Evolutionary conservation across 2,888 invertebrate species (phyloP).

Genomic region (Clanis bilineata): DNA sequence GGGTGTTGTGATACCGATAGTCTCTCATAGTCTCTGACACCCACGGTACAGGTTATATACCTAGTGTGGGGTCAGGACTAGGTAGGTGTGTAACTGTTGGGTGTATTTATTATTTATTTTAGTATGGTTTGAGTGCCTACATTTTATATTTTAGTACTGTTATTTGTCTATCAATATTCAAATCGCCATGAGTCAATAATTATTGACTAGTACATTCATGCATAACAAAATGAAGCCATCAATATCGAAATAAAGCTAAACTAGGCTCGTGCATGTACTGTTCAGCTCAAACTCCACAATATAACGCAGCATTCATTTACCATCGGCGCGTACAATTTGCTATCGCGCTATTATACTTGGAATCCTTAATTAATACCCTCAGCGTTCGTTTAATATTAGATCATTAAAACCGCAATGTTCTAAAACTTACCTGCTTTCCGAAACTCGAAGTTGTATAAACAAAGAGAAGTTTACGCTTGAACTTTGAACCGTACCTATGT

Average conservation of each 20-base stretch:
- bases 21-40: no score
- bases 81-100: no score
- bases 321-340: slow-evolving; percentile 52
- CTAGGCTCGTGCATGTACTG: not conserved
- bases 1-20: no score
- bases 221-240: not conserved
- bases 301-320: slow-evolving; percentile 17
- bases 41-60: no score
- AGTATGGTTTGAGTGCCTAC: no score
- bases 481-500: slow-evolving; percentile 73
- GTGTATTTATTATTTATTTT: no score
- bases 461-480: slow-evolving; percentile 73
- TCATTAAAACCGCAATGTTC: slow-evolving; percentile 81
- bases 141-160: no score
- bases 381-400: slow-evolving; percentile 80
- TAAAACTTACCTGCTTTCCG: slow-evolving; percentile 77
- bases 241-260: slow-evolving; percentile 6
- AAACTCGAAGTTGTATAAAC: slow-evolving; percentile 75
- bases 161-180: not conserved
- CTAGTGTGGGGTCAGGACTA: no score
- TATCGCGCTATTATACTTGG: slow-evolving; percentile 68
- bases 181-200: not conserved
- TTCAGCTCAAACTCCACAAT: slow-evolving; percentile 14
- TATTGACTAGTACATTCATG: not conserved
- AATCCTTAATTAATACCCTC: slow-evolving; percentile 79